phyloP scores from a whole-genome alignment of 1,140 invertebrate genomes.

The Aphaenogaster ashmeadi region DNA sequence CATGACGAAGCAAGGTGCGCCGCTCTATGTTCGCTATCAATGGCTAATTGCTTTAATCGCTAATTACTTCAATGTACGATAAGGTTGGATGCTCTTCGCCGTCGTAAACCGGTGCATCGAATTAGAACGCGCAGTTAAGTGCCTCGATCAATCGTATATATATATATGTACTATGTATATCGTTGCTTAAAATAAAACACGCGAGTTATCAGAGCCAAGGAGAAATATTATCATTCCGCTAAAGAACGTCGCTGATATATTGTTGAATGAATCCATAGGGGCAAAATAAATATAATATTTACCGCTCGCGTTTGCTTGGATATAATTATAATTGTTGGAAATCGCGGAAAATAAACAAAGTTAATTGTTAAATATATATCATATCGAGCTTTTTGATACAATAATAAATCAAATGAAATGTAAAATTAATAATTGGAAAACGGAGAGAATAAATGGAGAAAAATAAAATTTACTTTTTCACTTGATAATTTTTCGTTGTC shows the following conservation, averaged over 20 bases:
- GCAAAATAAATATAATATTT: constrained; percentile 24
- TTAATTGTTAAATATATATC: neutral
- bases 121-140: constrained; percentile 62
- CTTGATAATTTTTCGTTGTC: neutral
- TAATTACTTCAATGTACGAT: constrained; percentile 71
- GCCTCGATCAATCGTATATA: neutral
- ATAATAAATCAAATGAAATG: neutral
- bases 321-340: neutral
- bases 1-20: constrained; percentile 50
- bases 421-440: constrained; percentile 5
- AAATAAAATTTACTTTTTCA: constrained; percentile 17
- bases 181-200: constrained; percentile 33
- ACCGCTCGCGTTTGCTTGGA: neutral
- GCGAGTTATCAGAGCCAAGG: constrained; percentile 1
- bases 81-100: constrained; percentile 51
- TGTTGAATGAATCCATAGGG: neutral
- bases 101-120: constrained; percentile 44
- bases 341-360: neutral
- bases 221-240: neutral
- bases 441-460: neutral
- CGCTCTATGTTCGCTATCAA: constrained; percentile 48
- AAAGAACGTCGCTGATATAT: neutral
- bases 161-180: neutral
- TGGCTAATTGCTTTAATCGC: constrained; percentile 68
- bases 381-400: neutral